Evolutionary conservation across 2,797 vertebrate species (phyloP).

Genomic region (Pangasius mekongensis): DNA sequence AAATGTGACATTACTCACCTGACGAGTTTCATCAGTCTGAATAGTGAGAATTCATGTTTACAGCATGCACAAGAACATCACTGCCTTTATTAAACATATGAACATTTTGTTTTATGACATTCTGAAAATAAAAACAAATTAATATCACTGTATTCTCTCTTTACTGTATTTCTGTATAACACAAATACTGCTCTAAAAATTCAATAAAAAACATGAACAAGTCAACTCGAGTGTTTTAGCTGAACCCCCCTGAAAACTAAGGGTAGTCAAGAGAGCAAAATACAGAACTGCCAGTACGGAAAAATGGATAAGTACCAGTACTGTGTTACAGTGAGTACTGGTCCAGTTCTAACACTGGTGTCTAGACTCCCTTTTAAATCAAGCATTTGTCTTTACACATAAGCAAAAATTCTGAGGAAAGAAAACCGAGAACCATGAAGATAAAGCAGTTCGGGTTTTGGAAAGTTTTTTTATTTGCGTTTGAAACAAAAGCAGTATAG

Average conservation of each 20-base stretch:
- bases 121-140: neutral
- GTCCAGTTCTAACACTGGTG: neutral
- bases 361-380: neutral
- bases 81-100: neutral
- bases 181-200: neutral
- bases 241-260: neutral
- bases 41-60: neutral
- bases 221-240: neutral
- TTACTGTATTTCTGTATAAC: neutral
- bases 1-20: neutral
- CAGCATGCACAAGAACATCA: neutral
- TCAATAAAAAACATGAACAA: neutral
- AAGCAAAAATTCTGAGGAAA: neutral
- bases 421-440: neutral
- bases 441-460: neutral
- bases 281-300: neutral
- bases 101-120: neutral
- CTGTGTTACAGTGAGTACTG: neutral
- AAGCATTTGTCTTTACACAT: neutral
- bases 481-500: neutral
- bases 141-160: too few species aligned
- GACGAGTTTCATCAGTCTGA: neutral
- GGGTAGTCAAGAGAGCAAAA: too few species aligned
- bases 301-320: neutral
- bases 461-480: too few species aligned